Evolutionary conservation across 30 jellyfish, hydroid and myxozoan species (phyloP), one percentile per base, ranked within the genome.

Genomic region (Hydra vulgaris): DNA sequence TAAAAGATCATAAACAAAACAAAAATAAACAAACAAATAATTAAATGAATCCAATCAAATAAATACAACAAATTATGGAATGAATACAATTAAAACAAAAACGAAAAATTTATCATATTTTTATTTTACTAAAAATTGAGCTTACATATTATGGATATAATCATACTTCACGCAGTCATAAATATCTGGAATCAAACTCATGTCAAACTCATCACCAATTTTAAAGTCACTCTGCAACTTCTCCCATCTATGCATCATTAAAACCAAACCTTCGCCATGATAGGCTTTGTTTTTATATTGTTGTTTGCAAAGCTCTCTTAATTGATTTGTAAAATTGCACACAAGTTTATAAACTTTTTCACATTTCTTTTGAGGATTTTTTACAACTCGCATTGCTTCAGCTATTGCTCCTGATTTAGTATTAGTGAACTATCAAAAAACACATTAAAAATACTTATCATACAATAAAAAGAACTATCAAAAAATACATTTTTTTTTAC

Each of bases 151-250:
- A 55, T 92, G 98, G 67, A 82, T 75, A 66, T 86, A 86, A 80
- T 92, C 98, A 77, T 92, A 92, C 53, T 87, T 92, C 24, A 81
- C 98, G 72, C 98, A 86, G 81, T 92, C 98, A 54, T 92, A 92
- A 17, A 92, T 92, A 26, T 92, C 98, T 0, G 98, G 98, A 52
- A 92, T 92, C 25, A 92, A 86, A 77, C 98, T 92, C 56, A 92
- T 92, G 82, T 92, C 96, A 70, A 81, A 92, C 61, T 83, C 86
- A 78, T 83, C 93, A 24, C 72, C 89, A 53, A 17, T 79, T 54
- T 22, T 74, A 40, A 26, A 73, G 84, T 40, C 87, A 79, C 83
- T 88, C 66, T 81, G 88, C 24, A 90, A 85, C 68, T 90, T 90
- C 27, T 87, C 90, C 97, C 97, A 90, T 18, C 97, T 83, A 54